These are phyloP conservation scores for Antennarius maculatus DNA, from an alignment of 2,797 vertebrate species.

Conservation along the genomic window DNA sequence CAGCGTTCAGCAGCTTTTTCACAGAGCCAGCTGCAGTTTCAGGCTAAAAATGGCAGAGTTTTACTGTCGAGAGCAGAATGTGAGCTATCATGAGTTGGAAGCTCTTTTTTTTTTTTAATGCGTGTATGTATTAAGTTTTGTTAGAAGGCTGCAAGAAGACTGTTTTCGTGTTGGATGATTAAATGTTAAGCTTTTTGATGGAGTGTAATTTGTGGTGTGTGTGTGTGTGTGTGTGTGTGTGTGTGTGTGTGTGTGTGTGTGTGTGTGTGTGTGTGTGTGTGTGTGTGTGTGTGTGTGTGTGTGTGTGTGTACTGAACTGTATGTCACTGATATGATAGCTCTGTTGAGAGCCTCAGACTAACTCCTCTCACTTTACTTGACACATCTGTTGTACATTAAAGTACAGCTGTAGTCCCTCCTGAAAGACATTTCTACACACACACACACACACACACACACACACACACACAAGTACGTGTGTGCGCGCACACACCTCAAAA, in stretches of 20 bases:
- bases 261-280: constrained; percentile 13
- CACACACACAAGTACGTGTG: too few species aligned
- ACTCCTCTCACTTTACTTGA: constrained; percentile 36
- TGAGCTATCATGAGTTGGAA: constrained; percentile 29
- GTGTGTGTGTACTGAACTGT: constrained; percentile 8
- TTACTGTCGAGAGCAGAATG: constrained; percentile 16
- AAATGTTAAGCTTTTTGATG: constrained; percentile 29
- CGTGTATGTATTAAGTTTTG: constrained; percentile 26
- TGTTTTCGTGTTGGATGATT: constrained; percentile 37
- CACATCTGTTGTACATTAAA: constrained; percentile 88
- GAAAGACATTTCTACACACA: constrained; percentile 71
- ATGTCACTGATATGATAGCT: constrained; percentile 44
- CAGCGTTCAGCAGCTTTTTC: constrained; percentile 22
- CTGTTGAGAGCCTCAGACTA: constrained; percentile 48
- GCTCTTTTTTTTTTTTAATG: constrained; percentile 15
- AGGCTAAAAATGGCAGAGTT: constrained; percentile 32
- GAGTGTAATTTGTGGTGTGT: constrained; percentile 2
- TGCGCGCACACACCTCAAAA: neutral
- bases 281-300: constrained; percentile 17
- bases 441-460: constrained; percentile 17
- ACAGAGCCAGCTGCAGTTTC: constrained; percentile 21
- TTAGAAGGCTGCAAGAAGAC: constrained; percentile 29
- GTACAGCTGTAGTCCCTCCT: constrained; percentile 84
- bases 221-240: constrained; percentile 1
- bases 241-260: neutral